Conservation (phyloP, 2,113 vertebrate genomes). For the Cygnus buccinator region DNA sequence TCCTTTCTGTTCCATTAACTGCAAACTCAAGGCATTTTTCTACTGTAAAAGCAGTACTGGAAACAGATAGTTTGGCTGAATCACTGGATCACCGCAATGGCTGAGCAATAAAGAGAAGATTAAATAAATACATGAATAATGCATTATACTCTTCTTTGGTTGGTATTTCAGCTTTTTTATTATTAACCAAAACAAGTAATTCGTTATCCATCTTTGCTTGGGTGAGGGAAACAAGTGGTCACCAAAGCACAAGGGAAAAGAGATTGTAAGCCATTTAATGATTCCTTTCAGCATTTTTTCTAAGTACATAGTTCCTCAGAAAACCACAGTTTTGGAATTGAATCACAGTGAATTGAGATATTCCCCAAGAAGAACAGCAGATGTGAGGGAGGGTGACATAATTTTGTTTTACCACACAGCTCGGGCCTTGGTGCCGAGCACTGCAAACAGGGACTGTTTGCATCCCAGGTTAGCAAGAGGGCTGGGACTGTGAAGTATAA, state of each 20-base stretch:
- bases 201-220: not conserved
- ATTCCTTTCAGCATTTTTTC: not conserved
- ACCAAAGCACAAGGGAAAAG: not conserved
- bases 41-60: not conserved
- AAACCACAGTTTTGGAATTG: not conserved
- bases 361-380: constrained; percentile 13
- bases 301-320: not conserved
- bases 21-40: not conserved
- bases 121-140: not conserved
- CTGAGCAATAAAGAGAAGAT: not conserved
- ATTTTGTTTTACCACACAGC: not conserved
- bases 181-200: not conserved
- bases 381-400: constrained; percentile 11
- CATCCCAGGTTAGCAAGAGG: not conserved
- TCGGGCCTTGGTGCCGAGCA: not conserved
- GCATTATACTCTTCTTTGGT: not conserved
- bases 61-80: not conserved
- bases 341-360: not conserved
- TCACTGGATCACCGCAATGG: not conserved
- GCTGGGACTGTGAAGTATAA: not conserved
- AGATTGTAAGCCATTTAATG: not conserved
- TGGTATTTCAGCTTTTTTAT: not conserved
- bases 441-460: not conserved
- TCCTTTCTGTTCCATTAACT: not conserved
- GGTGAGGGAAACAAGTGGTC: not conserved